These are phyloP conservation scores for Polydrusus cervinus DNA, from an alignment of 2,888 invertebrate genomes.

Conservation along the genomic window DNA sequence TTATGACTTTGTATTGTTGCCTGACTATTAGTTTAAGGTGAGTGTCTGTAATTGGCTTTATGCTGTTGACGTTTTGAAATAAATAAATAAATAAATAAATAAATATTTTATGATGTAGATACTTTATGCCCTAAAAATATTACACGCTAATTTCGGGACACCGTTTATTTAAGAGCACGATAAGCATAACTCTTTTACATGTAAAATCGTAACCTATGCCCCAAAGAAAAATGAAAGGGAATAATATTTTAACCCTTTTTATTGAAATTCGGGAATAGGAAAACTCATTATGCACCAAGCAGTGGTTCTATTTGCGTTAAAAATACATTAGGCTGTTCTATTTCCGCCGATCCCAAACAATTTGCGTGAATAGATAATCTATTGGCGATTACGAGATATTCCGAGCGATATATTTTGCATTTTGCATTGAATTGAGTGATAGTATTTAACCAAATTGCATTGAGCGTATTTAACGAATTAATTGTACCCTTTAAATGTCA, in stretches of 20 bases:
- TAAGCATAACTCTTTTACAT: no score
- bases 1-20: no score
- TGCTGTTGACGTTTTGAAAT: no score
- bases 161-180: no score
- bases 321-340: constrained; percentile 32
- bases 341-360: constrained; percentile 32
- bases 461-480: neutral
- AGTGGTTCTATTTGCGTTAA: constrained; percentile 11
- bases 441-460: constrained; percentile 7
- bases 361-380: constrained; percentile 32
- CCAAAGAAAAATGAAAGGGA: neutral
- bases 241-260: neutral
- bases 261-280: neutral
- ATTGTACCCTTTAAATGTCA: constrained; percentile 5
- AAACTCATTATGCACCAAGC: neutral
- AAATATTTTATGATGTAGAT: no score
- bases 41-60: no score
- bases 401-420: neutral
- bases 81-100: no score
- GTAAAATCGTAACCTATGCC: neutral
- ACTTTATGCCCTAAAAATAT: no score
- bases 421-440: neutral
- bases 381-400: constrained; percentile 13
- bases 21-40: no score
- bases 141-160: no score